Evolutionary conservation across 2,888 invertebrate species (phyloP), one percentile per base, ranked within the genome.

Genomic region (Drosophila robusta): DNA sequence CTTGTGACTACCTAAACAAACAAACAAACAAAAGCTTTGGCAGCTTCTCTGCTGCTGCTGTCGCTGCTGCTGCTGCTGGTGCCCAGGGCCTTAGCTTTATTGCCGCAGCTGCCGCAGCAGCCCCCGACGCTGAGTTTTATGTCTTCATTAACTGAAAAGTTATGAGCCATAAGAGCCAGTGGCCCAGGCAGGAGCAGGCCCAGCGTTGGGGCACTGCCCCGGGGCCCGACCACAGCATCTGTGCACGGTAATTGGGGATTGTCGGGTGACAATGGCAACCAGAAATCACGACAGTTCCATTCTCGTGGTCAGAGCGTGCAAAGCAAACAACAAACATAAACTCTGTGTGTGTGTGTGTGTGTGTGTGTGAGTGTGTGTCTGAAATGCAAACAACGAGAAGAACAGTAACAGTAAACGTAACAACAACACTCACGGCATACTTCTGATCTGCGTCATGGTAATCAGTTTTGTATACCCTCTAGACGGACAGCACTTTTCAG

Each of bases 71-170:
- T 42, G 44, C 9, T n/a, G 51, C 51, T 45, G 45, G 22, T 39
- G 12, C 36, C 34, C 42, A 32, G 54, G 34, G 44, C 54, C 22
- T 8, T 8, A n/a, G 63, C 65, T 74, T 68, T 67, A 54, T 71
- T 52, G 60, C 57, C 55, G 50, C 74, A 63, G 61, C 74, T 70
- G 55, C 71, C 45, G 64, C 65, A 71, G 64, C 64, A 76, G 66
- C 76, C 70, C 54, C 58, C 64, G 70, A 49, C 36, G 56, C 79
- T 87, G 84, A 74, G 75, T 85, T 90, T 89, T 90, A 89, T 90
- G 89, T 90, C 89, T 90, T 89, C 90, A 89, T 89, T 89, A 89
- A 86, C 78, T 79, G 75, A 88, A 87, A 87, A 90, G 90, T 89
- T 90, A 90, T 88, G 85, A 77, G 80, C 80, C 80, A 76, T 77